A percentile compares a stretch with the other conserved stretches of the same genome.
Evolutionary conservation across 2,113 vertebrate species (phyloP).

Genomic region (Brachionichthys hirsutus): DNA sequence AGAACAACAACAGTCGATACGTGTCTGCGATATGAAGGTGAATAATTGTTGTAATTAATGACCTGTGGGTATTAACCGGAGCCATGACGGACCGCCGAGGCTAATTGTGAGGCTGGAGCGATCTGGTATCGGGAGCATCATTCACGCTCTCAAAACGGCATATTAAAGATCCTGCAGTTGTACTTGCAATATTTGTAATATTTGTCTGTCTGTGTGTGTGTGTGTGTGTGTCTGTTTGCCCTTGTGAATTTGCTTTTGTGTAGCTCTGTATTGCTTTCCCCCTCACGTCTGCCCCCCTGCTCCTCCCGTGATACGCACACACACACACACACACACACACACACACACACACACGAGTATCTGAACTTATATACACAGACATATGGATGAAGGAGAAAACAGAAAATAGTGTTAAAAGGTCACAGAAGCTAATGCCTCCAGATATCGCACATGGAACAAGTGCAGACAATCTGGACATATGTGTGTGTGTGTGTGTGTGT

Average conservation of each 20-base stretch:
- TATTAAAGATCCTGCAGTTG: conserved; percentile 23
- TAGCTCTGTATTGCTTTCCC: conserved; percentile 42
- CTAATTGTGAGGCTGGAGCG: conserved; percentile 27
- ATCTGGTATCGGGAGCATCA: conserved; percentile 24
- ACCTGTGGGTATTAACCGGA: conserved; percentile 65
- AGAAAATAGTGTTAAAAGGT: conserved; percentile 18
- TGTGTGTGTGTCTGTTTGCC: conserved; percentile 28
- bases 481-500: conserved; percentile 15
- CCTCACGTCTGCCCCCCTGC: conserved; percentile 53
- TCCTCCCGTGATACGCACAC: conserved; percentile 53
- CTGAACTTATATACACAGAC: conserved; percentile 65
- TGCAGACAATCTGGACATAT: neutral
- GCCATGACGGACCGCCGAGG: conserved; percentile 61
- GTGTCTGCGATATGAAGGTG: conserved; percentile 69
- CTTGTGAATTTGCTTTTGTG: conserved; percentile 2
- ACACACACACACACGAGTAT: conserved; percentile 67
- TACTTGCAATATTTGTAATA: conserved; percentile 1
- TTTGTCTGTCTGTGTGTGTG: conserved; percentile 22
- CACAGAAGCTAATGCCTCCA: too few species aligned
- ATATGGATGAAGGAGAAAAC: conserved; percentile 71
- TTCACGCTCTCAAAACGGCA: conserved; percentile 30
- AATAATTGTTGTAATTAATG: conserved; percentile 81
- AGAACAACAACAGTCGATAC: conserved; percentile 66
- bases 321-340: conserved; percentile 67
- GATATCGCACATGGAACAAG: too few species aligned